phyloP scores from a whole-genome alignment of 2,797 vertebrate genomes.

The Taeniopygia guttata region DNA sequence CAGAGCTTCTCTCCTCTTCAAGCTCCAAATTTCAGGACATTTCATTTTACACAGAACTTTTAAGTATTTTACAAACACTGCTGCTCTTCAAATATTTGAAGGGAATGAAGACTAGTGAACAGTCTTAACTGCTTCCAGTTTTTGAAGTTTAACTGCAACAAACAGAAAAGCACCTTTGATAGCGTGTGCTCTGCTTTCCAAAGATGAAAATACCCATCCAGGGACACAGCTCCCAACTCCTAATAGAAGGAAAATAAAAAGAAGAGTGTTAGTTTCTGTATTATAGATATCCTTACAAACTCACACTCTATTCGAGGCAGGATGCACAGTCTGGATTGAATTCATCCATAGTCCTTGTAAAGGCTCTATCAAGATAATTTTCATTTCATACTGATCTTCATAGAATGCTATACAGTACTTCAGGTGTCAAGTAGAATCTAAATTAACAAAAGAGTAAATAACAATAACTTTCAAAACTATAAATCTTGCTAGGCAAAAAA shows the following conservation, averaged over 20 bases:
- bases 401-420: not conserved
- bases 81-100: not conserved
- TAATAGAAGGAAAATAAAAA: slow-evolving; percentile 39
- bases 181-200: slow-evolving; percentile 95
- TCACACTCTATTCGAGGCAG: not conserved
- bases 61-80: not conserved
- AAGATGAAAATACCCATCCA: slow-evolving; percentile 98
- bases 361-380: not conserved
- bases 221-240: slow-evolving; percentile 95
- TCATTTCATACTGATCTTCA: not conserved
- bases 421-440: not conserved
- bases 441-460: not conserved
- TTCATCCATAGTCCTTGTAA: not conserved
- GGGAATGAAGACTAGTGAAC: not conserved
- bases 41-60: not conserved
- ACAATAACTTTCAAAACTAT: not conserved
- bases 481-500: not conserved
- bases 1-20: not conserved
- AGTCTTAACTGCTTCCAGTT: not conserved
- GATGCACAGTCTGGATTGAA: not conserved
- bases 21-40: not conserved
- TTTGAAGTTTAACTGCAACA: not conserved
- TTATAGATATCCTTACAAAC: not conserved
- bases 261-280: not conserved
- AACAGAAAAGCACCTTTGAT: slow-evolving; percentile 82